Percentiles rank a stretch among this genome's conserved stretches.
phyloP scores from a whole-genome alignment of 92 coral and sea anemone genomes.

The Palythoa grandis region DNA sequence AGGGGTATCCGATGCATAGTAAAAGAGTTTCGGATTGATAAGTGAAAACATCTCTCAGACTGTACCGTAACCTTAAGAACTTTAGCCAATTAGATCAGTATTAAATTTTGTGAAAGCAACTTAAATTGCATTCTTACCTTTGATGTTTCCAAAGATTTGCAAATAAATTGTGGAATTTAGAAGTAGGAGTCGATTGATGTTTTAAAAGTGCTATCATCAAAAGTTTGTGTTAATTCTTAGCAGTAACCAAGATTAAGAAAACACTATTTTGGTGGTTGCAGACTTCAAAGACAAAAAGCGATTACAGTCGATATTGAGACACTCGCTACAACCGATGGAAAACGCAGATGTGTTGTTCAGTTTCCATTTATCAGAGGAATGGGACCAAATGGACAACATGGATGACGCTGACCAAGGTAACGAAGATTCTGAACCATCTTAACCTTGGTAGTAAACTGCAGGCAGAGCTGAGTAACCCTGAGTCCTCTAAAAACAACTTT shows the following conservation, averaged over 20 bases:
- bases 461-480: background rate
- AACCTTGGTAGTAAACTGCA: background rate
- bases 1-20: too few species aligned
- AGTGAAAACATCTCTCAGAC: too few species aligned
- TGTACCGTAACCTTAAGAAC: too few species aligned
- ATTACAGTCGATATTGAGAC: constrained; percentile 77
- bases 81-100: background rate
- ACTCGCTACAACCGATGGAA: constrained; percentile 85
- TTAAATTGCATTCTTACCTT: background rate
- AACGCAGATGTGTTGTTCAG: constrained; percentile 82
- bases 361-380: constrained; percentile 36
- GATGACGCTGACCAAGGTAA: constrained; percentile 33
- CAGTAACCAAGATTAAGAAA: background rate
- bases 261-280: constrained; percentile 18
- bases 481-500: background rate
- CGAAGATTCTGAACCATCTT: background rate
- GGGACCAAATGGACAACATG: constrained; percentile 22
- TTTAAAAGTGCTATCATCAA: background rate
- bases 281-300: constrained; percentile 77
- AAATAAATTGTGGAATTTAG: background rate
- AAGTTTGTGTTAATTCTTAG: background rate
- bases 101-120: background rate
- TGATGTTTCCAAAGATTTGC: background rate
- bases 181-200: background rate
- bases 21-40: too few species aligned